Percentiles rank a stretch among this genome's conserved stretches.
Conservation (phyloP, 2,888 invertebrate species). For the Xestia sexstrigata region DNA sequence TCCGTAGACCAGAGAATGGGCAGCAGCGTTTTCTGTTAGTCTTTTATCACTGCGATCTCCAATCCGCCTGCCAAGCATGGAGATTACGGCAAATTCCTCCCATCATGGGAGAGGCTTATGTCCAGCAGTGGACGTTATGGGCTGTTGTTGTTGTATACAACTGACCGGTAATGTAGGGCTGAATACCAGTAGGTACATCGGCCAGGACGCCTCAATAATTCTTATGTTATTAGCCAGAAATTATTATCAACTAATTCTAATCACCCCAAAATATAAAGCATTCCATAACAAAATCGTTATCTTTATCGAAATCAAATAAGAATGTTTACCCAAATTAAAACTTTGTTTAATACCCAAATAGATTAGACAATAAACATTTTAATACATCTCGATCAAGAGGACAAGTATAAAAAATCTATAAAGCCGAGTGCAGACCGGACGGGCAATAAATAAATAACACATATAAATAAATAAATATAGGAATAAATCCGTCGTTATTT, state of each 20-base stretch:
- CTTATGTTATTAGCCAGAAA: background rate
- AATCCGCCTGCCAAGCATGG: too few relatives aligned
- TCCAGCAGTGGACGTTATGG: too few relatives aligned
- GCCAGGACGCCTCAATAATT: background rate
- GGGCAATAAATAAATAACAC: constrained; percentile 78
- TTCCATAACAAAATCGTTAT: constrained; percentile 24
- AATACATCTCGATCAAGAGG: constrained; percentile 58
- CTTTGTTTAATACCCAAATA: constrained; percentile 63
- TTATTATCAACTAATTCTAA: background rate
- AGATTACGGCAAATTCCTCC: too few relatives aligned
- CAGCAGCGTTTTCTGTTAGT: too few relatives aligned
- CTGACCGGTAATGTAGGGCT: background rate
- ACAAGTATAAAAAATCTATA: constrained; percentile 66
- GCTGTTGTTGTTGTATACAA: too few relatives aligned
- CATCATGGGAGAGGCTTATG: too few relatives aligned
- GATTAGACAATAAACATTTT: constrained; percentile 66
- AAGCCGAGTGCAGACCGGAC: constrained; percentile 68
- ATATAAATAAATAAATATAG: constrained; percentile 82
- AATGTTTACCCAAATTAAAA: constrained; percentile 69
- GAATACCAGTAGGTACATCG: background rate
- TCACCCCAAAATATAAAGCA: background rate
- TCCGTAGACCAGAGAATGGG: too few relatives aligned
- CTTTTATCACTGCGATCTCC: too few relatives aligned
- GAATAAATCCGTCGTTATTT: constrained; percentile 83
- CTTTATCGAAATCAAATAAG: constrained; percentile 63